Percentiles rank a stretch among this genome's conserved stretches.
Conservation (phyloP, 1,140 invertebrate genomes). For the Caligus rogercresseyi region DNA sequence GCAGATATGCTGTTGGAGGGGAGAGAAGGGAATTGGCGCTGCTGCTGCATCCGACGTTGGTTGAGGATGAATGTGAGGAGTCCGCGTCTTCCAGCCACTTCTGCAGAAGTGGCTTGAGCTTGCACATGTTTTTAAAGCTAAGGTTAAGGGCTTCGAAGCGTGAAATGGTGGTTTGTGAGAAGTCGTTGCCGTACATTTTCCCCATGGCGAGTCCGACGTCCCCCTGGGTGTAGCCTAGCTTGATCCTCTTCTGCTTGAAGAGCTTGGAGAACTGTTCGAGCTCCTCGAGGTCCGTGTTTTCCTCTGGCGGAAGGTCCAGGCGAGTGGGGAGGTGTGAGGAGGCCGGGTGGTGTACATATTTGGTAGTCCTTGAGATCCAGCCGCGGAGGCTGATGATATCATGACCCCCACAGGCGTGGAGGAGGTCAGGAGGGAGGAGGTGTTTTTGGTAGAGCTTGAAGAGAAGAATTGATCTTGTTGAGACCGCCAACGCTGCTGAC, state of each 20-base stretch:
- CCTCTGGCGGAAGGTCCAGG: constrained; percentile 62
- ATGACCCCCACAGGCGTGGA: background rate
- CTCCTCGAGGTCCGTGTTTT: constrained; percentile 84
- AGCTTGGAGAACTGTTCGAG: constrained; percentile 90
- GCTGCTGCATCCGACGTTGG: constrained; percentile 28
- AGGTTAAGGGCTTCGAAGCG: constrained; percentile 94
- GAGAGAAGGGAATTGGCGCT: constrained; percentile 23
- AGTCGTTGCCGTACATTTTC: constrained; percentile 94
- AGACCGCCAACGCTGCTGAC: too few relatives aligned
- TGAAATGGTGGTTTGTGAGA: constrained; percentile 96
- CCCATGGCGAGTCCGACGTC: constrained; percentile 97
- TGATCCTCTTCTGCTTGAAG: constrained; percentile 86
- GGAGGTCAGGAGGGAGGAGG: constrained; percentile 1
- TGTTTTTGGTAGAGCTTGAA: background rate
- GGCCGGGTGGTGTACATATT: background rate
- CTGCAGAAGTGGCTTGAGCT: constrained; percentile 85
- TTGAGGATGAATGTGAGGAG: constrained; percentile 35
- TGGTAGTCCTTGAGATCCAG: constrained; percentile 5
- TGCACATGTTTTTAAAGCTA: constrained; percentile 99
- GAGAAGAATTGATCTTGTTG: too few relatives aligned
- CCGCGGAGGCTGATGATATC: background rate
- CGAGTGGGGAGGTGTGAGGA: constrained; percentile 21
- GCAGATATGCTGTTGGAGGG: constrained; percentile 25
- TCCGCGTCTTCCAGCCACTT: constrained; percentile 96
- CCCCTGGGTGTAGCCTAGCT: constrained; percentile 92